A percentile compares a stretch with the other conserved stretches of the same genome.
Conservation (phyloP, 2,888 invertebrate genomes). For the Entomobrya multifasciata region DNA sequence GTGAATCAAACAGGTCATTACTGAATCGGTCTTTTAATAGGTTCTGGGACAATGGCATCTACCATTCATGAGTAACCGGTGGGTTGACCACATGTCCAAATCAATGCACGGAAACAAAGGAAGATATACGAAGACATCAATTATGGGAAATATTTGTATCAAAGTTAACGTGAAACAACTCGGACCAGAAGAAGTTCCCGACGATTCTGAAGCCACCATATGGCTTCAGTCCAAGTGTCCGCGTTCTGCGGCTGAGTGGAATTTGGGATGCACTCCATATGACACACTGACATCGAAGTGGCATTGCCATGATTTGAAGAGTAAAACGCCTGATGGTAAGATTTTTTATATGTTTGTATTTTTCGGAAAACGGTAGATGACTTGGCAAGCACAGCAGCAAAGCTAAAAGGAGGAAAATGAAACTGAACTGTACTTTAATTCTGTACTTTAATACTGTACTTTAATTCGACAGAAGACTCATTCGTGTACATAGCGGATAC, state of each 20-base stretch:
- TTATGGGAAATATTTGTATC: conserved; percentile 65
- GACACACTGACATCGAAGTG: conserved; percentile 66
- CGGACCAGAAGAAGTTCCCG: conserved; percentile 8
- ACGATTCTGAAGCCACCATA: conserved; percentile 62
- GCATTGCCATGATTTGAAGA: conserved; percentile 59
- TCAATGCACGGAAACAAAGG: conserved; percentile 59
- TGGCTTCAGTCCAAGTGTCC: conserved; percentile 72
- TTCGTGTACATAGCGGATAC: conserved; percentile 71
- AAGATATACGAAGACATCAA: conserved; percentile 62
- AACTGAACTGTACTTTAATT: too few species aligned
- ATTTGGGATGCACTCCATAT: conserved; percentile 60
- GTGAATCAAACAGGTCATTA: not conserved
- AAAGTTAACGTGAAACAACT: conserved; percentile 68
- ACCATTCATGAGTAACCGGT: conserved; percentile 73
- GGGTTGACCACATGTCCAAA: conserved; percentile 70
- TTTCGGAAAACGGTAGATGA: too few species aligned
- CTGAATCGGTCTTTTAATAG: conserved; percentile 44
- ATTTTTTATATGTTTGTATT: not conserved
- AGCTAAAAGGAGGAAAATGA: too few species aligned
- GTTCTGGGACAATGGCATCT: conserved; percentile 72
- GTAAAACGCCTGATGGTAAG: conserved; percentile 59
- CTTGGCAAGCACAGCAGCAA: too few species aligned
- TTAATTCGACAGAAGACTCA: conserved; percentile 72
- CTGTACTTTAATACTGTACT: too few species aligned
- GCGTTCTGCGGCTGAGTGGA: conserved; percentile 62